Conservation (phyloP, 2,888 invertebrate genomes). For the Schrankia costaestrigalis region DNA sequence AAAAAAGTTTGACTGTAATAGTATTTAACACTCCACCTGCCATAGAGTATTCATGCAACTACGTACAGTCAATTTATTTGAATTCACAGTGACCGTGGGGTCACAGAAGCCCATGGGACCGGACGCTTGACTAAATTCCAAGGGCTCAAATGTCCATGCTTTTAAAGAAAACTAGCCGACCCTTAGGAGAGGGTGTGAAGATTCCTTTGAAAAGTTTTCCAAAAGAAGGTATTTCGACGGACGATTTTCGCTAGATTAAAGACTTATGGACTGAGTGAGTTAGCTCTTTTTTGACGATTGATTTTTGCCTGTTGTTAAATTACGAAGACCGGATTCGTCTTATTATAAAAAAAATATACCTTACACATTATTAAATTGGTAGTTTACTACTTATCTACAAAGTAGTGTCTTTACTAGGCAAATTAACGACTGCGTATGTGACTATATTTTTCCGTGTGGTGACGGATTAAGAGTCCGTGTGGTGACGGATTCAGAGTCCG, state of each 20-base stretch:
- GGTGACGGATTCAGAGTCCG: no score
- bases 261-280: constrained; percentile 20
- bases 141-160: constrained; percentile 66
- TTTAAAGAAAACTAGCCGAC: constrained; percentile 71
- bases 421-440: no score
- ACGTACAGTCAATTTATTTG: constrained; percentile 55
- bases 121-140: constrained; percentile 71
- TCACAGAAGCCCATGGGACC: constrained; percentile 55
- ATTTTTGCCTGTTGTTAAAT: constrained; percentile 9
- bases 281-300: constrained; percentile 13
- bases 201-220: constrained; percentile 52
- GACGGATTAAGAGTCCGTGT: no score
- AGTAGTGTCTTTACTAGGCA: no score
- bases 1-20: no score
- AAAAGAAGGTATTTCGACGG: constrained; percentile 27
- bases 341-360: no score
- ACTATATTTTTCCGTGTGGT: no score
- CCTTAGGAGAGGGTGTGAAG: constrained; percentile 63
- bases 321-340: no score
- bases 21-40: constrained; percentile 7
- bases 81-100: constrained; percentile 65
- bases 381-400: no score
- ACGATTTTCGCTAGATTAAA: constrained; percentile 22
- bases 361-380: no score
- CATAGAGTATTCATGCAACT: constrained; percentile 23